Evolutionary conservation across 2,888 invertebrate species (phyloP).

Genomic region (Plebejus melissa): DNA sequence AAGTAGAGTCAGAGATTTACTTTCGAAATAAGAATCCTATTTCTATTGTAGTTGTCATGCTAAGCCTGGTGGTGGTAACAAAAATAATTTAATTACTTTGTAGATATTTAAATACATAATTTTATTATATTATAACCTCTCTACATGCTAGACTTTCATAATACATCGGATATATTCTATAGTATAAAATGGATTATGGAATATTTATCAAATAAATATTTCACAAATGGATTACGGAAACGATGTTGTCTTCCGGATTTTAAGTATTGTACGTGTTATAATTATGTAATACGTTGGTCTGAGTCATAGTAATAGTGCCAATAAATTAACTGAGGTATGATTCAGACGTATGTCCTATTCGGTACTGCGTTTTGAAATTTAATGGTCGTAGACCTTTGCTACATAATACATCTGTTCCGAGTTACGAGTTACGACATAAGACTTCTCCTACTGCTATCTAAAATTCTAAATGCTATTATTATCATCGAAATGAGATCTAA

Average conservation of each 20-base stretch:
- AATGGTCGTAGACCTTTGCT: not conserved
- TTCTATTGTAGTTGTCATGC: no score
- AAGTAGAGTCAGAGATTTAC: no score
- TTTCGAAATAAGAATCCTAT: no score
- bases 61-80: no score
- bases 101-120: no score
- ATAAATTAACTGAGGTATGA: not conserved
- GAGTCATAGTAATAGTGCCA: conserved; percentile 22
- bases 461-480: not conserved
- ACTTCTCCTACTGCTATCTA: not conserved
- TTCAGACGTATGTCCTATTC: not conserved
- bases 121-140: no score
- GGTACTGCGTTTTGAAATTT: not conserved
- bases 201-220: not conserved
- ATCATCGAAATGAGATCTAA: not conserved
- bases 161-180: not conserved
- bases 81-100: no score
- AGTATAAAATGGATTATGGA: not conserved
- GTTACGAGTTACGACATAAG: not conserved
- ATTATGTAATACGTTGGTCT: not conserved
- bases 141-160: no score
- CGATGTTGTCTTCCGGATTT: conserved; percentile 20
- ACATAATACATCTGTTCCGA: not conserved
- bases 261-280: conserved; percentile 12
- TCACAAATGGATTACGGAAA: not conserved